Base-by-base conservation (phyloP, 2,113 vertebrate genomes). In the Bolborhynchus lineola region DNA sequence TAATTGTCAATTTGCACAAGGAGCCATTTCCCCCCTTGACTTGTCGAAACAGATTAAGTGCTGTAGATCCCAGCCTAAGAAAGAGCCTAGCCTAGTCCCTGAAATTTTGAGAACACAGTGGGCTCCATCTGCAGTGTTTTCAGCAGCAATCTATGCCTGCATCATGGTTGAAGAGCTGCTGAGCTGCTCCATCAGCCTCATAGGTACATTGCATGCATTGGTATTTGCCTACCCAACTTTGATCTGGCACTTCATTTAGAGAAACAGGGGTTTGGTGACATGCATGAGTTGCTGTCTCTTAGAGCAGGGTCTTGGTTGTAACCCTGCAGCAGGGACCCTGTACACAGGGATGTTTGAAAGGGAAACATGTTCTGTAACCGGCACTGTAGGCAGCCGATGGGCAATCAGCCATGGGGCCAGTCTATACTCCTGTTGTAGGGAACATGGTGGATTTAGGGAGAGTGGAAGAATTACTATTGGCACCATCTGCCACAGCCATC, bases 141-240 rank as follows among this genome's bases (percentile, higher is more conserved):
- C 37, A n/a, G 82, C 69, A 70, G 42, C 29, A 29, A 20, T 35
- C 42, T 62, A 2, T 49, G 62, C 16, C 59, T 63, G 37, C 42
- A 26, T 39, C 10, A 0, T 0, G 5, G 16, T 7, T 57, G 18
- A 49, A 78, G 68, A 82, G 41, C 9, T 25, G 17, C 55, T 13
- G 29, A 89, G 53, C 35, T 81, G 69, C 37, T 84, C 55, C 8
- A 0, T 71, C 55, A 75, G 42, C 65, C 82, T 50, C 13, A 29
- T 39, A 60, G 63, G 31, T 19, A 3, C 10, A 20, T n/a, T 33
- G n/a, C 12, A 19, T 53, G 26, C 52, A 7, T 11, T 59, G 79
- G 49, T 16, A 35, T 49, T n/a, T 46, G 42, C 69, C 42, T 49
- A 46, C 33, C 47, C 1, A 0, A 2, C n/a, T 53, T 44, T 0